Base-by-base conservation (phyloP, 2,113 vertebrate species). In the Heterotilapia buettikoferi region DNA sequence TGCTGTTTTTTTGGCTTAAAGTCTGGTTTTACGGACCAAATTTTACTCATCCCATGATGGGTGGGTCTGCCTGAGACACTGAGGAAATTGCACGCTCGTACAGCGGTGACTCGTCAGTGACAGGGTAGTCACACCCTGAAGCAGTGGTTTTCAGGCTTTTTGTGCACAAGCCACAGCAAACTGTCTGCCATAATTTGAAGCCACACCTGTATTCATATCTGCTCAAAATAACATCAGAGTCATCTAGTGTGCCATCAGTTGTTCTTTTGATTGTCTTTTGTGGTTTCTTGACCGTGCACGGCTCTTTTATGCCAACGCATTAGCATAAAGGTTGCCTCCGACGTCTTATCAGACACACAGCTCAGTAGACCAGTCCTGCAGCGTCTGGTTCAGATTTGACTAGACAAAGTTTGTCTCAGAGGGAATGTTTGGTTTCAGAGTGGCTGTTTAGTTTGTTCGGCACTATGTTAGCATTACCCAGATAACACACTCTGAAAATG, bases 241-340 rank as follows among this genome's bases (percentile, higher is more conserved):
- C 73, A n/a, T 78, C 26, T n/a, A 50, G 16, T 3, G 7, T 12
- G 4, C 47, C 45, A 78, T 78, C 73, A 9, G 16, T n/a, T 33
- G 26, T 31, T 78, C 73, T 33, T 78, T n/a, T 52, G 45, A 31
- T 78, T n/a, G 73, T 31, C 45, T 78, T 78, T 52, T 52, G 73
- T 19, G 45, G 45, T 50, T 50, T 52, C 45, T 31, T 19, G 43
- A 50, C 26, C 0, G 4, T 19, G 6, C 4, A 50, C 3, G 24
- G 1, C 14, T 18, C 71, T 78, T 78, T 78, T 19, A 47, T 66
- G 19, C 61, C 33, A 38, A 2, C 0, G 2, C 4, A 66, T 66
- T 66, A 38, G 31, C 18, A 3, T 38, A 38, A 66, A 66, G 10
- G 18, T 61, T 10, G 8, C 57, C 19, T n/a, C 19, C 9, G 5